Percentiles rank a stretch among this genome's conserved stretches.
phyloP scores from a whole-genome alignment of 1,140 invertebrate species.

The Oscheius sp. region DNA sequence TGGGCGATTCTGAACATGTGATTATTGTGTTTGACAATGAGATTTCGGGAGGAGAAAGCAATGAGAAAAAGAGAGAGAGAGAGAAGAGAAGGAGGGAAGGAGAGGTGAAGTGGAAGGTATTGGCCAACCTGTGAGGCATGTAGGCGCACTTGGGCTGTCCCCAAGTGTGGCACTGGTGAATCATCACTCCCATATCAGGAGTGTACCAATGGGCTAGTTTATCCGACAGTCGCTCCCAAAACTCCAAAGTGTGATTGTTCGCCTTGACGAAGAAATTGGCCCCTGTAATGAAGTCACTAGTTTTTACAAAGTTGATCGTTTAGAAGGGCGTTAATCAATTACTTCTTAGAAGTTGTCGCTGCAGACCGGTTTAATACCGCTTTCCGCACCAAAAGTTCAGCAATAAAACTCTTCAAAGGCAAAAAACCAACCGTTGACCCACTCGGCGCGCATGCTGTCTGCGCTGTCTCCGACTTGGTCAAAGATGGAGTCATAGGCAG shows the following conservation, averaged over 20 bases:
- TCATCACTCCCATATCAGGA: conserved; percentile 61
- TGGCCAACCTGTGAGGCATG: conserved; percentile 53
- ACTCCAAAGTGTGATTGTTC: conserved; percentile 54
- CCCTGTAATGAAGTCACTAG: conserved; percentile 46
- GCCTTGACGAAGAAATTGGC: conserved; percentile 59
- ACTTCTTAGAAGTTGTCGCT: too few relatives aligned
- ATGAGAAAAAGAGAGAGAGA: not conserved
- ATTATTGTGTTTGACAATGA: not conserved
- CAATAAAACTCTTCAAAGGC: too few relatives aligned
- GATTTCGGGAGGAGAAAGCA: not conserved
- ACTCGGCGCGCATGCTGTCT: conserved; percentile 55
- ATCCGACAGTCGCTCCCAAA: conserved; percentile 54
- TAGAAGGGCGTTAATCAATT: too few relatives aligned
- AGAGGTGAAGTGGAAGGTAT: too few relatives aligned
- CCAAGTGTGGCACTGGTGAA: conserved; percentile 61
- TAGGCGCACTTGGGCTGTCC: conserved; percentile 46
- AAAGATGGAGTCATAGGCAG: conserved; percentile 52
- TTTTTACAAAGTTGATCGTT: too few relatives aligned
- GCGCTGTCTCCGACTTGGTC: conserved; percentile 56
- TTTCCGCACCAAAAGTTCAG: too few relatives aligned
- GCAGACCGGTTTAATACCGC: too few relatives aligned
- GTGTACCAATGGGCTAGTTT: conserved; percentile 58
- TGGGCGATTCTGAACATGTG: conserved; percentile 47
- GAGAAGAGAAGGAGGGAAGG: not conserved
- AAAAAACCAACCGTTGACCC: conserved; percentile 56